These are phyloP conservation scores for Oreochromis mossambicus DNA, from an alignment of 2,797 vertebrate species.

Conservation along the genomic window DNA sequence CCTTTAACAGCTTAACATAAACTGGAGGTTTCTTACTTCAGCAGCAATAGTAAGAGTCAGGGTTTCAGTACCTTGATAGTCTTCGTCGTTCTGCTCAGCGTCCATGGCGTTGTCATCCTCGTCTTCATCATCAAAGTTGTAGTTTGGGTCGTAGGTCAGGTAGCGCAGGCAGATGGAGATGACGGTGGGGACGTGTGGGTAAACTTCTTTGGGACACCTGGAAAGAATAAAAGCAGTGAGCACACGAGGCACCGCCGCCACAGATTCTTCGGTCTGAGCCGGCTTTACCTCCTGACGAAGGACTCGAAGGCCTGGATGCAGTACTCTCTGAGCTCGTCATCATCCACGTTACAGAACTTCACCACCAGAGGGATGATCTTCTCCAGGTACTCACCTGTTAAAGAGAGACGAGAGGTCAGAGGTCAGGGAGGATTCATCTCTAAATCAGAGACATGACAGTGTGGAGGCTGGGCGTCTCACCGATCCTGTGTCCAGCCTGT, in stretches of 20 bases:
- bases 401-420: not conserved
- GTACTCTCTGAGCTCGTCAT: slow-evolving; percentile 96
- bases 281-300: slow-evolving; percentile 89
- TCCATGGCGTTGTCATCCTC: slow-evolving; percentile 99
- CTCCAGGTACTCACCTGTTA: slow-evolving; percentile 90
- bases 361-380: slow-evolving; percentile 97
- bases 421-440: not conserved
- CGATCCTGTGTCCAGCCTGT: slow-evolving; percentile 97
- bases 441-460: not conserved
- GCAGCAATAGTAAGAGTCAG: not conserved
- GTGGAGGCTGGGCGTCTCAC: slow-evolving; percentile 71
- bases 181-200: slow-evolving; percentile 95
- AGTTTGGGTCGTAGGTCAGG: slow-evolving; percentile 98
- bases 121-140: slow-evolving; percentile 98
- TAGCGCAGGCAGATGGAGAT: slow-evolving; percentile 99
- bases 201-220: slow-evolving; percentile 93
- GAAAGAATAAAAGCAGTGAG: not conserved
- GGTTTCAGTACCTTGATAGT: slow-evolving; percentile 88
- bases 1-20: not conserved
- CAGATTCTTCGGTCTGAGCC: not conserved
- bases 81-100: slow-evolving; percentile 93
- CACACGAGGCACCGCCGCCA: rapidly evolving
- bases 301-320: slow-evolving; percentile 99
- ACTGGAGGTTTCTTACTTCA: not conserved
- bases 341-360: slow-evolving; percentile 98